Base-by-base conservation (phyloP, 2,113 vertebrate species). In the Vidua chalybeata region DNA sequence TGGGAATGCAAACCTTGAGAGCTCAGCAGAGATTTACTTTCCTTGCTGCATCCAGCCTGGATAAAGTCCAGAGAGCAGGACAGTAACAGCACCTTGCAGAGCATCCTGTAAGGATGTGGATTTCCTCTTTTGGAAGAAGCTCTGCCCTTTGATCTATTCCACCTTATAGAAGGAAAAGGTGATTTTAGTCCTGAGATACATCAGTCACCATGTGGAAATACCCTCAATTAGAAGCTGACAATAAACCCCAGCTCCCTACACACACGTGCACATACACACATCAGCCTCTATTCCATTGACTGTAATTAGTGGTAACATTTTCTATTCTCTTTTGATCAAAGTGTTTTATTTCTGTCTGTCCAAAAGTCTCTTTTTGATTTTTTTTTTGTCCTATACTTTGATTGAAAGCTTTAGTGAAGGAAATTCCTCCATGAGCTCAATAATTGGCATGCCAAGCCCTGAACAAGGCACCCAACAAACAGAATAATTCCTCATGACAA, bases 1-100 rank as follows among this genome's bases (percentile, higher is more conserved):
- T 0, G 0, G 39, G 31, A 35, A 43, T 30, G 58, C 35, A 59
- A 45, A 31, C 19, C 11, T 2, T 5, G 0, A 63, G 63, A 75
- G 49, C 28, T 46, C 22, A 0, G 75, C 75, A 51, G 71, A 20
- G 30, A 27, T 48, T 63, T 59, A 30, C n/a, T 72, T 83, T 59
- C 43, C 66, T 75, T 17, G 55, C 45, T 72, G 21, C 71, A 72
- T 64, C 35, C 75, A 85, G 49, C 54, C 67, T 69, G 79, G 76
- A 43, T 48, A 10, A 48, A 43, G 17, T 41, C 62, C 75, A 77
- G 83, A 22, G 8, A 41, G 48, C 51, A 76, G 72, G 58, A 73
- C 67, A 48, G 54, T 4, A 15, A 64, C 3, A 89, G 64, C 79
- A 45, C 79, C 54, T 61, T 33, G 30, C 33, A n/a, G 58, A 79